Evolutionary conservation across 2,888 invertebrate genomes (phyloP).

Genomic region (Helleia helle): DNA sequence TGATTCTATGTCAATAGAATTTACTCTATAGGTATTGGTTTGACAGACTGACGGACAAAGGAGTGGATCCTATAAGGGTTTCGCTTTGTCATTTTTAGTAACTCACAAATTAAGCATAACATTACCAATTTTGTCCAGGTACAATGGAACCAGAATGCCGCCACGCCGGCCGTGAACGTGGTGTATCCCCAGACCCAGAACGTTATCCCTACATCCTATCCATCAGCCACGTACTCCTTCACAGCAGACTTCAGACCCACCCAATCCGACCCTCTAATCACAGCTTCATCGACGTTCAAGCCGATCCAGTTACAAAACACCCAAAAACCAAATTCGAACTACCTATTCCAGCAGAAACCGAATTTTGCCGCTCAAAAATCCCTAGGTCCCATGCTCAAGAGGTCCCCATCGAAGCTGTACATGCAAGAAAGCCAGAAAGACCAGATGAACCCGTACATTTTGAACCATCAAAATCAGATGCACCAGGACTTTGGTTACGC

Average conservation of each 20-base stretch:
- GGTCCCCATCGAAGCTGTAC: constrained; percentile 54
- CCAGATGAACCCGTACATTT: constrained; percentile 45
- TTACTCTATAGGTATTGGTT: no score
- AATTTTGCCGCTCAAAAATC: constrained; percentile 40
- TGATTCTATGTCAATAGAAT: no score
- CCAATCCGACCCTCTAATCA: constrained; percentile 70
- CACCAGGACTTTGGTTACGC: constrained; percentile 59
- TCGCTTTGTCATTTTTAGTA: no score
- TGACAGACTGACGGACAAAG: no score
- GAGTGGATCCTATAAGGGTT: no score
- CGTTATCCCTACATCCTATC: constrained; percentile 77
- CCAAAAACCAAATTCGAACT: constrained; percentile 53
- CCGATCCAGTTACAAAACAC: constrained; percentile 63
- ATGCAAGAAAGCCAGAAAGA: constrained; percentile 50
- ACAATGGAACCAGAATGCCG: constrained; percentile 82
- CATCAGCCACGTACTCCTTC: constrained; percentile 86
- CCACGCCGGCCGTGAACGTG: constrained; percentile 76
- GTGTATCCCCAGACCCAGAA: constrained; percentile 77
- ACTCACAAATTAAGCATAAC: no score
- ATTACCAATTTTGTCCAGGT: no score
- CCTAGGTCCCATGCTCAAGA: constrained; percentile 42
- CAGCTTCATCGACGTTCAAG: constrained; percentile 71
- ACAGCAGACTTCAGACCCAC: constrained; percentile 86
- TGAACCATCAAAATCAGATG: constrained; percentile 55
- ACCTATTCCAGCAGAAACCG: constrained; percentile 61